These are phyloP conservation scores for Syngnathus typhle DNA, from an alignment of 2,113 vertebrate genomes.

Conservation along the genomic window DNA sequence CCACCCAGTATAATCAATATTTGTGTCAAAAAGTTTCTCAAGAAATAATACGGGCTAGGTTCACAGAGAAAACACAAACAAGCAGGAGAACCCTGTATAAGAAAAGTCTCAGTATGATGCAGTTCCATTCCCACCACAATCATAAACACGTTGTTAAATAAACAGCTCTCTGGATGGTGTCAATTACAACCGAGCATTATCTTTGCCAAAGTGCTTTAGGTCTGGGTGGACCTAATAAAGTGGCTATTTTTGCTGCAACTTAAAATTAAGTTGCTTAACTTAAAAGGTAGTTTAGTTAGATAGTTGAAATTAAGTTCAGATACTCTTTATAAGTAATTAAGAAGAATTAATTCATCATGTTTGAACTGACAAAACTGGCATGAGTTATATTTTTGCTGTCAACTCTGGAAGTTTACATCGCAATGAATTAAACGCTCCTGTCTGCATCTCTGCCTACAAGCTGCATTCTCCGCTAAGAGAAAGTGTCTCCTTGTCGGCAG, in stretches of 20 bases:
- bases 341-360: too few relatives aligned
- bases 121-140: neutral
- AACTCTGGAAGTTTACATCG: neutral
- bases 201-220: too few relatives aligned
- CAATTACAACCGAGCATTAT: neutral
- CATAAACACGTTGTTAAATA: neutral
- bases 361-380: neutral
- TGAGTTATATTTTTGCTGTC: neutral
- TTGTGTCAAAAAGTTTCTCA: neutral
- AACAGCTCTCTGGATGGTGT: neutral
- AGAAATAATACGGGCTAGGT: neutral
- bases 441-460: neutral
- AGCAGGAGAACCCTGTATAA: neutral
- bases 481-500: slow-evolving; percentile 10
- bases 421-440: neutral
- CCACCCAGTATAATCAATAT: too few relatives aligned
- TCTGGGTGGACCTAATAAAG: neutral
- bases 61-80: neutral
- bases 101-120: neutral
- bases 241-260: neutral
- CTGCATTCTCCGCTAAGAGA: neutral
- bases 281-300: too few relatives aligned
- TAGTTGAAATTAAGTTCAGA: too few relatives aligned
- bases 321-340: too few relatives aligned
- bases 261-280: neutral